phyloP scores from a whole-genome alignment of 2,113 vertebrate genomes.

The Dipodomys spectabilis region DNA sequence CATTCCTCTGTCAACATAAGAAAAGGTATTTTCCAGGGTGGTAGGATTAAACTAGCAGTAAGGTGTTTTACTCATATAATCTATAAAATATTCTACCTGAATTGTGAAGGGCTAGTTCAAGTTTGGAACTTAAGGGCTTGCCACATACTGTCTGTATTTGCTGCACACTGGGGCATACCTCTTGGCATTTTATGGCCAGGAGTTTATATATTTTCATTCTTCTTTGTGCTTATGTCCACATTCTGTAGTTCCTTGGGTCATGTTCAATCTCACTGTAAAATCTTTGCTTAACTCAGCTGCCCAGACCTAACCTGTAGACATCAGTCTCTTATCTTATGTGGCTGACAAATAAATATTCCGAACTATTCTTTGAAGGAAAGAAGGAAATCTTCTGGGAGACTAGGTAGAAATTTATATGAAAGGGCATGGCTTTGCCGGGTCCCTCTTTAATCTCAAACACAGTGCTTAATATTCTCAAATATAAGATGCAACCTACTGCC shows the following conservation, averaged over 20 bases:
- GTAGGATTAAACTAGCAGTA: conserved; percentile 12
- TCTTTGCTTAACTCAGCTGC: conserved; percentile 64
- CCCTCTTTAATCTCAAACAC: conserved; percentile 71
- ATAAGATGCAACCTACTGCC: conserved; percentile 63
- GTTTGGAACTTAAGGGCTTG: conserved; percentile 11
- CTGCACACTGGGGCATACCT: not conserved
- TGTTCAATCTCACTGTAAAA: conserved; percentile 54
- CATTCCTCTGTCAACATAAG: conserved; percentile 70
- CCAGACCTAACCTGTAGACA: conserved; percentile 57
- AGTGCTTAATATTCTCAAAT: conserved; percentile 72
- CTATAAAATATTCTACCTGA: conserved; percentile 15
- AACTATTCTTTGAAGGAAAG: conserved; percentile 78
- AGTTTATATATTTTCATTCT: not conserved
- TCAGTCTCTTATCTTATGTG: conserved; percentile 70
- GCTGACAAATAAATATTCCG: conserved; percentile 78
- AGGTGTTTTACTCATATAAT: conserved; percentile 32
- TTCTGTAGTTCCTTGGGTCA: conserved; percentile 45
- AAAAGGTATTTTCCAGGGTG: not conserved
- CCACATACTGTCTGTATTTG: not conserved
- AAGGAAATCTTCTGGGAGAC: conserved; percentile 78
- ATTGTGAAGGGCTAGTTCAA: conserved; percentile 45
- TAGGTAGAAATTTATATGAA: conserved; percentile 75
- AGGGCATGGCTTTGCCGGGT: conserved; percentile 60
- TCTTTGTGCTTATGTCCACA: not conserved
- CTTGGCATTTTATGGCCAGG: conserved; percentile 4